A percentile compares a stretch with the other conserved stretches of the same genome.
Conservation (phyloP, 2,797 vertebrate species). For the Artibeus lituratus region DNA sequence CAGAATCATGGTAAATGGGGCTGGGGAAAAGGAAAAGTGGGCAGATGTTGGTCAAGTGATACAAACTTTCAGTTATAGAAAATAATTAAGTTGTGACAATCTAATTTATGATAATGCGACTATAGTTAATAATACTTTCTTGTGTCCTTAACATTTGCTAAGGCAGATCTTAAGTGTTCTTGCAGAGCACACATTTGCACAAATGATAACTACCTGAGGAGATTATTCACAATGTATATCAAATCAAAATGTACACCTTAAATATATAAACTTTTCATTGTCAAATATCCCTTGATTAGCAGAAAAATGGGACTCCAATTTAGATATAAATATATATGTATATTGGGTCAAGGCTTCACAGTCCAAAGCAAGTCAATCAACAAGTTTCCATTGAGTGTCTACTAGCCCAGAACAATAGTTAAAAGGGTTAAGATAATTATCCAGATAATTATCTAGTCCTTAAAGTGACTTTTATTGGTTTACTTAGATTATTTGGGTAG, state of each 20-base stretch:
- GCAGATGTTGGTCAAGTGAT: not conserved
- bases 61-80: not conserved
- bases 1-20: not conserved
- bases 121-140: not conserved
- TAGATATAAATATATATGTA: not conserved
- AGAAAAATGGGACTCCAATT: not conserved
- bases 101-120: not conserved
- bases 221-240: not conserved
- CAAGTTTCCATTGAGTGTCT: not conserved
- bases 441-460: constrained; percentile 52
- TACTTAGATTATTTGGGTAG: constrained; percentile 55
- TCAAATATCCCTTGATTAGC: not conserved
- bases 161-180: not conserved
- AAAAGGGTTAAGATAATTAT: constrained; percentile 56
- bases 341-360: constrained; percentile 1
- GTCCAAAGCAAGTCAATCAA: constrained; percentile 18
- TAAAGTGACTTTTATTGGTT: constrained; percentile 65
- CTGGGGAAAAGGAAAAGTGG: not conserved
- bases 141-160: not conserved
- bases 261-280: not conserved
- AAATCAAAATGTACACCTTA: not conserved
- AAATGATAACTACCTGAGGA: not conserved
- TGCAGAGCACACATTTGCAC: not conserved
- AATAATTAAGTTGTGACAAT: not conserved
- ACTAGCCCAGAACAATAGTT: constrained; percentile 11